A percentile compares a stretch with the other conserved stretches of the same genome.
phyloP scores from a whole-genome alignment of 2,797 vertebrate species.

The Galaxias olidus region DNA sequence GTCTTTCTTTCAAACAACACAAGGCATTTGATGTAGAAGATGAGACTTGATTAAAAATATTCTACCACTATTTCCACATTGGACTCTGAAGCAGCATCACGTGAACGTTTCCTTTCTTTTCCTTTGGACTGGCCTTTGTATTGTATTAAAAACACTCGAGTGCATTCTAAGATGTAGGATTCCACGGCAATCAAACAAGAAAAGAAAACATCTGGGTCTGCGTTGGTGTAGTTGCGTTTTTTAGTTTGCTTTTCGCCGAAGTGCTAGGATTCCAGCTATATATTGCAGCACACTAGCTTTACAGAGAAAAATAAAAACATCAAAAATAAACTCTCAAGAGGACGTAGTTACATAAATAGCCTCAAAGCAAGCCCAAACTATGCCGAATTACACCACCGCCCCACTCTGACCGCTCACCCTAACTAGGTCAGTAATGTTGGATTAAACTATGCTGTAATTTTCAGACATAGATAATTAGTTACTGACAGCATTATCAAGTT shows the following conservation, averaged over 20 bases:
- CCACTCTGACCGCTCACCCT: conserved; percentile 40
- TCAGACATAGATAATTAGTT: conserved; percentile 66
- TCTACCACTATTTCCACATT: too few species aligned
- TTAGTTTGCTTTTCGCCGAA: conserved; percentile 11
- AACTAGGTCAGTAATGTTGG: conserved; percentile 58
- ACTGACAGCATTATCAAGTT: conserved; percentile 63
- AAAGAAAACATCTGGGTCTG: background rate
- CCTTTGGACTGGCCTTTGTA: too few species aligned
- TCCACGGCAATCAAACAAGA: too few species aligned
- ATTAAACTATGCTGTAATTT: conserved; percentile 56
- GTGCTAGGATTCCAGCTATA: conserved; percentile 23
- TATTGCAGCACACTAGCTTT: conserved; percentile 4
- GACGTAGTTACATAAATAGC: conserved; percentile 49
- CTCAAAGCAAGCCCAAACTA: conserved; percentile 39
- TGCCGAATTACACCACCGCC: conserved; percentile 14
- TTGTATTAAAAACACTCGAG: too few species aligned
- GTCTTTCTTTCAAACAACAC: background rate
- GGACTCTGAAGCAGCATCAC: too few species aligned
- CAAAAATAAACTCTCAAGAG: conserved; percentile 35
- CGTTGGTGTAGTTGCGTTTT: background rate
- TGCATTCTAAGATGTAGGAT: too few species aligned
- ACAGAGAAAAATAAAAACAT: conserved; percentile 39
- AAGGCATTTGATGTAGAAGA: background rate
- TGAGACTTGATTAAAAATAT: background rate
- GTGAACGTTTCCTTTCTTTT: too few species aligned